Evolutionary conservation across 2,113 vertebrate species (phyloP), one percentile per base, ranked within the genome.

Genomic region (Nothoprocta pentlandii): DNA sequence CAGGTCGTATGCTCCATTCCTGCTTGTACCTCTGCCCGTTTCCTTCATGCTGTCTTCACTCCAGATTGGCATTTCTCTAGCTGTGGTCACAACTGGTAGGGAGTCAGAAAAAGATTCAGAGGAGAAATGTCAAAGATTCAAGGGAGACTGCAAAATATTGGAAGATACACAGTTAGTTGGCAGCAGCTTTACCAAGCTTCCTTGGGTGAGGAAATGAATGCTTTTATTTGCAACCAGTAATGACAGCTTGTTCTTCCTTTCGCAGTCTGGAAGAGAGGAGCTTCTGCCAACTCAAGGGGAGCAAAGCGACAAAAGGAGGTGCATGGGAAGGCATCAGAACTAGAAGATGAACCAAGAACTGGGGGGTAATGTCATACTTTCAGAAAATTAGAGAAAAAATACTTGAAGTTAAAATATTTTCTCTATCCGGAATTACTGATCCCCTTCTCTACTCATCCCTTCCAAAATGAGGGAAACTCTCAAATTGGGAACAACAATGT

Each of bases 231-330:
- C 82, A 85, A 90, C 46, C 90, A 88, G 73, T 83, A 92, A 84
- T 89, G 86, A 90, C 94, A 96, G 77, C 61, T 80, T 95, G 90
- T 68, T 78, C 92, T 95, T 94, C 92, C 90, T 92, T 71, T 90
- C 73, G 80, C 2, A 6, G 70, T 64, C 73, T 68, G 73, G 34
- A 90, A 80, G 73, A 78, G 62, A 51, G 64, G 88, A 84, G 56
- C 66, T 90, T 81, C 77, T 94, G 92, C 94, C 95, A 96, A 17
- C 80, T 84, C 86, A 56, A 39, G 16, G 39, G 61, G 86, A 95
- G 77, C 51, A 71, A 32, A 71, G 69, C 46, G 58, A 78, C 80
- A 87, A 69, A 89, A 79, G 53, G 42, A 90, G 34, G 32, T 87
- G 78, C n/a, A 30, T 16, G 84, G 69, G 69, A 92, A 86, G 32